Evolutionary conservation across 2,797 vertebrate species (phyloP).

Genomic region (Margarornis squamiger): DNA sequence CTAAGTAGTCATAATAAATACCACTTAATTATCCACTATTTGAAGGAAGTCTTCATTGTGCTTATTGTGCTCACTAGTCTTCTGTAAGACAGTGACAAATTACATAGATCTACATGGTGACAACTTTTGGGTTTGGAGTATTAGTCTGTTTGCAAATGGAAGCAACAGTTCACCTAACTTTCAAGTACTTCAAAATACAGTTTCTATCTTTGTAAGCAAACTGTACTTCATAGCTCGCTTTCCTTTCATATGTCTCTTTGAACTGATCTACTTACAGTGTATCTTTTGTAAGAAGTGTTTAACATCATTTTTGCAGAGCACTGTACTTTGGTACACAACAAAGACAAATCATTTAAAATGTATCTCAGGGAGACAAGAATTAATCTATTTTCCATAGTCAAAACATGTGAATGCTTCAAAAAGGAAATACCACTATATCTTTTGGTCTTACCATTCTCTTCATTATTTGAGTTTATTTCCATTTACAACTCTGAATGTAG

Average conservation of each 20-base stretch:
- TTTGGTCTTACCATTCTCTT: background rate
- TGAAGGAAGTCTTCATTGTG: background rate
- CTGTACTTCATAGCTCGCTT: background rate
- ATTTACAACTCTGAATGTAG: background rate
- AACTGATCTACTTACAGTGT: background rate
- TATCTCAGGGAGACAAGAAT: background rate
- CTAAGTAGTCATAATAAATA: background rate
- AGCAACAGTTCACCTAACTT: background rate
- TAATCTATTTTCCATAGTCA: background rate
- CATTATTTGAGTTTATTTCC: background rate
- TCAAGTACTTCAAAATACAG: background rate
- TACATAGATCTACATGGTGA: background rate
- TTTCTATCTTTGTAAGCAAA: background rate
- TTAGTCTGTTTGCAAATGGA: background rate
- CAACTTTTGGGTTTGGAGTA: background rate
- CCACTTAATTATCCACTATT: background rate
- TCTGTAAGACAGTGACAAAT: background rate
- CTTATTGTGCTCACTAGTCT: background rate
- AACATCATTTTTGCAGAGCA: background rate
- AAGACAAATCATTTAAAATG: slow-evolving; percentile 3
- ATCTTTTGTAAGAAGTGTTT: background rate
- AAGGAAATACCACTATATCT: background rate
- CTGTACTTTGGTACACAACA: background rate
- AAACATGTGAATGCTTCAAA: background rate
- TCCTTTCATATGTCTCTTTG: background rate